Base-by-base conservation (phyloP, 2,888 invertebrate species). In the Agrochola macilenta region DNA sequence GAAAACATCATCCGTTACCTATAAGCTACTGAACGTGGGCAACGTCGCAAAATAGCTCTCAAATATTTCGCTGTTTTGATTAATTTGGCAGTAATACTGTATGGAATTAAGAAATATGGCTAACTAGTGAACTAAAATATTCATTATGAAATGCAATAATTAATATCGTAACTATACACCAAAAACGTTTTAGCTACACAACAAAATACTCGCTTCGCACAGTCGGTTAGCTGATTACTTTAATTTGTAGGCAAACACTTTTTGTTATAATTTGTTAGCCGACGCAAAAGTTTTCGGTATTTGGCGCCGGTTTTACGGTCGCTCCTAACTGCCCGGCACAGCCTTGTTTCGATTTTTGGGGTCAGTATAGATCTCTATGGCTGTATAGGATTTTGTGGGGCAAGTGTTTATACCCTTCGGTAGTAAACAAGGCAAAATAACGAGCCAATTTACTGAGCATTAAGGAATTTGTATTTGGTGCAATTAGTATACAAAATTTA, bases 221-320 rank as follows among this genome's bases (percentile, higher is more conserved):
- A 84, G 75, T 87, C 76, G 81, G 87, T 88, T 84, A 81, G 80
- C 71, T 86, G 89, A 90, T 90, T 89, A 88, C 87, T 90, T 91
- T 90, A 90, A 92, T 91, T 90, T 89, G 80, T 73, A 66, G 70
- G 66, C 64, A 75, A 76, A 69, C 76, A 68, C 43, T 88, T 90
- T 91, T 88, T 85, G 88, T 89, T 90, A 89, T 91, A 92, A 92
- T 91, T 91, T 91, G 90, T 89, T 90, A 88, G 86, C 76, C 35
- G 63, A 69, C 82, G 66, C 68, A 49, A 88, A 90, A 89, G 84
- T 91, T 90, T 89, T 89, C 73, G 86, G 80, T 76, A 82, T 79
- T 82, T 69, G 81, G 79, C 87, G 84, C 61, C 68, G 39, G 70
- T 57, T 69, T 81, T 78, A 76, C 70, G 70, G 63, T 61, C 69